Evolutionary conservation across 2,113 vertebrate species (phyloP).

Genomic region (Colinus virginianus): DNA sequence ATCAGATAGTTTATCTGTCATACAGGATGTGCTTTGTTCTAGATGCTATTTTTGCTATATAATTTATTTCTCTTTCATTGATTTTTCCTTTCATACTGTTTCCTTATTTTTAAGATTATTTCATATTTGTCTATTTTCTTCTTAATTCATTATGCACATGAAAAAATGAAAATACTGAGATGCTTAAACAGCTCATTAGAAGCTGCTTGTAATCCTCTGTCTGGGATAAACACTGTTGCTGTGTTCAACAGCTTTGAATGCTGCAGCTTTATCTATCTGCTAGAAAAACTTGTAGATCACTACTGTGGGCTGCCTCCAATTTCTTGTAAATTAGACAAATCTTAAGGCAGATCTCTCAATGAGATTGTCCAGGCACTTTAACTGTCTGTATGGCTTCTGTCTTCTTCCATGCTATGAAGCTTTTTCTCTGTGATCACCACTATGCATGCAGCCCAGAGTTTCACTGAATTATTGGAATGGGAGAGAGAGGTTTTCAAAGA

Average conservation of each 20-base stretch:
- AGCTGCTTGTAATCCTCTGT: not conserved
- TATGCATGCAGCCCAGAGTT: not conserved
- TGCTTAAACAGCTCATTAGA: constrained; percentile 22
- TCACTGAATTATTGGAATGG: constrained; percentile 19
- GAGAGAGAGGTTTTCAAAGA: constrained; percentile 31
- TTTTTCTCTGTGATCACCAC: not conserved
- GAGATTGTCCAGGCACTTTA: not conserved
- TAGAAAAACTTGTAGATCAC: not conserved
- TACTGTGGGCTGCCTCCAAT: not conserved
- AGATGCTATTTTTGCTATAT: not conserved
- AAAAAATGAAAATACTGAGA: not conserved
- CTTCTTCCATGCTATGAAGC: not conserved
- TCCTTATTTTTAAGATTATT: not conserved
- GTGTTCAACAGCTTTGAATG: not conserved
- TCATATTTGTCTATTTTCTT: not conserved
- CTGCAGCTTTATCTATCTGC: not conserved
- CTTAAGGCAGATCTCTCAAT: not conserved
- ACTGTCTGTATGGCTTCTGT: not conserved
- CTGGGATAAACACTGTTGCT: not conserved
- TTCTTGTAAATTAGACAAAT: not conserved
- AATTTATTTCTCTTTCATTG: constrained; percentile 1
- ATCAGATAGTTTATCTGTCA: not conserved
- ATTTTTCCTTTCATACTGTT: constrained; percentile 2
- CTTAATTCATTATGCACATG: not conserved
- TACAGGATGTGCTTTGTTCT: not conserved